A percentile compares a stretch with the other conserved stretches of the same genome.
phyloP scores from a whole-genome alignment of 2,888 invertebrate species.

The Branchellion lobata region DNA sequence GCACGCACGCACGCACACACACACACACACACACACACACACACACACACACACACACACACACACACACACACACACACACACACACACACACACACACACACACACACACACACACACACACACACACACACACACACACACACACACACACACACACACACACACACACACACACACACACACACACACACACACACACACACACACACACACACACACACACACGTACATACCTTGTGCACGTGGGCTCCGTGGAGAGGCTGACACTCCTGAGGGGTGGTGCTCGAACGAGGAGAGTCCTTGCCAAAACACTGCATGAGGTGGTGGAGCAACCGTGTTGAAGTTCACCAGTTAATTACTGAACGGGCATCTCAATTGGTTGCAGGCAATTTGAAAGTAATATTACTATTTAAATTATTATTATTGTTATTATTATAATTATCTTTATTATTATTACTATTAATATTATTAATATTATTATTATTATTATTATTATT shows the following conservation, averaged over 20 bases:
- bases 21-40: conserved; percentile 31
- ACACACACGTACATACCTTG: conserved; percentile 64
- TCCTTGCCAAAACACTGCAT: conserved; percentile 81
- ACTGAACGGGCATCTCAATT: conserved; percentile 16
- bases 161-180: conserved; percentile 19
- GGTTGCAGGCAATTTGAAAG: not conserved
- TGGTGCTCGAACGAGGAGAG: conserved; percentile 77
- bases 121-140: conserved; percentile 24
- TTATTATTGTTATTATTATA: not conserved
- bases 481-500: not conserved
- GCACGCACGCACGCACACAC: conserved; percentile 18
- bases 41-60: conserved; percentile 30
- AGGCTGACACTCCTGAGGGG: conserved; percentile 78
- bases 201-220: conserved; percentile 24
- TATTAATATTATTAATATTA: not conserved
- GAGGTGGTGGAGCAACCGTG: no score
- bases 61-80: conserved; percentile 19
- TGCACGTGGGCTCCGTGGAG: conserved; percentile 73
- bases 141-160: conserved; percentile 16
- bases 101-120: conserved; percentile 28
- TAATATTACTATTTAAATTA: not conserved
- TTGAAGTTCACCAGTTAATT: no score
- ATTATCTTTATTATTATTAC: not conserved
- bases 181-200: conserved; percentile 24
- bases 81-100: conserved; percentile 14